phyloP scores from a whole-genome alignment of 2,113 vertebrate genomes.

The Neogobius melanostomus region DNA sequence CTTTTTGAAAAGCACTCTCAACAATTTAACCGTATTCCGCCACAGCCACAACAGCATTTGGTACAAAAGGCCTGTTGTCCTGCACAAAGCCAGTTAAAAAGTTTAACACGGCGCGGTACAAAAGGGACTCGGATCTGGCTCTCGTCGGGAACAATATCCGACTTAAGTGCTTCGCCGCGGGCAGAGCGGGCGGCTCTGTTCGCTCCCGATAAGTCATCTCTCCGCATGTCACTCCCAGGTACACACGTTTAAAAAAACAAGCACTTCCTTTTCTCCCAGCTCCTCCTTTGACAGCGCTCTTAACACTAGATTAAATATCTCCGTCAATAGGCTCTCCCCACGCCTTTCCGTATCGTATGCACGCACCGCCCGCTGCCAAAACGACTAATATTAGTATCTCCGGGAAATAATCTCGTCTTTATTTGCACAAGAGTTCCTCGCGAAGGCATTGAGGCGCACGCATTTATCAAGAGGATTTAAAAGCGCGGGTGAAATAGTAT shows the following conservation, averaged over 20 bases:
- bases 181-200: slow-evolving; percentile 66
- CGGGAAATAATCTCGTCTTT: slow-evolving; percentile 79
- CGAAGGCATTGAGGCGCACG: slow-evolving; percentile 69
- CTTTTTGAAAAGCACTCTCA: too few relatives aligned
- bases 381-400: slow-evolving; percentile 82
- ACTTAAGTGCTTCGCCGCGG: slow-evolving; percentile 62
- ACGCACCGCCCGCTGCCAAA: slow-evolving; percentile 66
- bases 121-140: slow-evolving; percentile 18
- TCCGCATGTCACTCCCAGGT: slow-evolving; percentile 68
- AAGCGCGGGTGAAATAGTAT: slow-evolving; percentile 80
- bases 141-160: slow-evolving; percentile 54
- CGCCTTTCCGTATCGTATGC: slow-evolving; percentile 64
- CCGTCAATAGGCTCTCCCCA: slow-evolving; percentile 69
- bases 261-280: slow-evolving; percentile 55
- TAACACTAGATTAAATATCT: slow-evolving; percentile 72
- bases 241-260: slow-evolving; percentile 50
- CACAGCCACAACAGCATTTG: neutral
- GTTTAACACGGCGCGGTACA: slow-evolving; percentile 17
- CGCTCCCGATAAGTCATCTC: slow-evolving; percentile 74
- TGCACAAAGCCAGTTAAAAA: slow-evolving; percentile 38
- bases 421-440: slow-evolving; percentile 71
- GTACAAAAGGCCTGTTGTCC: slow-evolving; percentile 25
- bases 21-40: too few relatives aligned
- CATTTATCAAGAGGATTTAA: slow-evolving; percentile 82
- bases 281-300: slow-evolving; percentile 65